These are phyloP conservation scores for Meloidogyne floridensis DNA, from an alignment of 1,140 invertebrate species.

Conservation along the genomic window DNA sequence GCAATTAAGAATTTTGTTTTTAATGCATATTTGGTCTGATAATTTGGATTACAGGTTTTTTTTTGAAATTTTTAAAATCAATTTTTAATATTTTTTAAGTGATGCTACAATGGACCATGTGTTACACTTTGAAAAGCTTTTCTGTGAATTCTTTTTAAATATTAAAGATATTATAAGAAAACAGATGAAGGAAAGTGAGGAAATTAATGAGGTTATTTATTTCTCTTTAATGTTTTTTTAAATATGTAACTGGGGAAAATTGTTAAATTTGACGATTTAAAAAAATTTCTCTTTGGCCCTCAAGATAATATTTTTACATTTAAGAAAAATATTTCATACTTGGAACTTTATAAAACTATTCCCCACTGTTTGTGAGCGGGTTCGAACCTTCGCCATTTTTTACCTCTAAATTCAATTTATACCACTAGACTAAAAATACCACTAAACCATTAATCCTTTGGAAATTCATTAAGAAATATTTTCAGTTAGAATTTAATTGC, in stretches of 20 bases:
- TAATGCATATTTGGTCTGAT: slow-evolving; percentile 96
- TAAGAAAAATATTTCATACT: background rate
- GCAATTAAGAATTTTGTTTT: slow-evolving; percentile 88
- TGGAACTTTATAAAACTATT: too few species aligned
- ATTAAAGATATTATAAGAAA: slow-evolving; percentile 82
- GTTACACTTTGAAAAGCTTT: slow-evolving; percentile 82
- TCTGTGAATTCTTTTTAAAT: slow-evolving; percentile 93
- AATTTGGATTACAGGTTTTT: slow-evolving; percentile 86
- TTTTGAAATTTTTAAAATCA: too few species aligned
- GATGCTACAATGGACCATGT: slow-evolving; percentile 90
- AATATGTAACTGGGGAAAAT: too few species aligned
- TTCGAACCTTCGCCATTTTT: too few species aligned
- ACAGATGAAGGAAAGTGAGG: slow-evolving; percentile 25
- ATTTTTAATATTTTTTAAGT: slow-evolving; percentile 33
- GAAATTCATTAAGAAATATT: too few species aligned
- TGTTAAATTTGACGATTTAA: background rate
- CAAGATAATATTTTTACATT: background rate
- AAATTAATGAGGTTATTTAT: slow-evolving; percentile 24
- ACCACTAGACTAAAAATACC: background rate
- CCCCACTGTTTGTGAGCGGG: too few species aligned
- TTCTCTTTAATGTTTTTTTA: background rate
- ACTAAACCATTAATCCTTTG: too few species aligned
- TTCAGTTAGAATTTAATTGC: too few species aligned
- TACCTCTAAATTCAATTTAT: background rate
- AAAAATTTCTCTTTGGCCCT: background rate